These are phyloP conservation scores for Scaptomyza montana DNA, from an alignment of 1,140 invertebrate species.

Conservation along the genomic window DNA sequence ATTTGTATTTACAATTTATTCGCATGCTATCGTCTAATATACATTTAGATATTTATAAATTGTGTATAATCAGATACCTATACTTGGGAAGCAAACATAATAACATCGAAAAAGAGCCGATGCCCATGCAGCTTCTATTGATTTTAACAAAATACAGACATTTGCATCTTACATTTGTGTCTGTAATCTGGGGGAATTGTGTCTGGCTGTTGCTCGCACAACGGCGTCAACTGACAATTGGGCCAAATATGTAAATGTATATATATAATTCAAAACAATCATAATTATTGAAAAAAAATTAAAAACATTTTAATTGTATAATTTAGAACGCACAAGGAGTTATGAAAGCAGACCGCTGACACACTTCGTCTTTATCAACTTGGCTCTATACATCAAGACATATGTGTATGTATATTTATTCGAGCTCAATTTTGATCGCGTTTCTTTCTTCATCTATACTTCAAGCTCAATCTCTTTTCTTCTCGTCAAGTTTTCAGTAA, in stretches of 20 bases:
- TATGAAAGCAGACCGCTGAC: conserved; percentile 20
- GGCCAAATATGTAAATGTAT: conserved; percentile 6
- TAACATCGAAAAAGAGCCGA: conserved; percentile 10
- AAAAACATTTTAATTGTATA: conserved; percentile 28
- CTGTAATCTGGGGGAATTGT: background rate
- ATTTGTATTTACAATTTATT: conserved; percentile 25
- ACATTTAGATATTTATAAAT: background rate
- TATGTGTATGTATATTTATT: conserved; percentile 15
- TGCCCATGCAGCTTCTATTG: background rate
- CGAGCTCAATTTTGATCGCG: conserved; percentile 9
- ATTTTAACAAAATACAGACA: background rate
- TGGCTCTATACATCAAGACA: conserved; percentile 8
- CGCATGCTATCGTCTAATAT: conserved; percentile 16
- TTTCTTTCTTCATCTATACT: conserved; percentile 9
- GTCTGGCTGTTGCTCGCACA: conserved; percentile 7
- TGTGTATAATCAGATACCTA: conserved; percentile 3
- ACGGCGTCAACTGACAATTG: conserved; percentile 21
- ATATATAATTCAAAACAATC: conserved; percentile 13
- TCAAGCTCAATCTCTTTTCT: conserved; percentile 3
- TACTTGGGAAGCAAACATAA: background rate
- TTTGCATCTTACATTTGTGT: background rate
- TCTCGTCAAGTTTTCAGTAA: background rate
- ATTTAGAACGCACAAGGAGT: conserved; percentile 32
- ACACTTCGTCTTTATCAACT: conserved; percentile 20
- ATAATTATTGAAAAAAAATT: conserved; percentile 24